These are phyloP conservation scores for Paraescarpia echinospica DNA, from an alignment of 1,140 invertebrate genomes.

Conservation along the genomic window DNA sequence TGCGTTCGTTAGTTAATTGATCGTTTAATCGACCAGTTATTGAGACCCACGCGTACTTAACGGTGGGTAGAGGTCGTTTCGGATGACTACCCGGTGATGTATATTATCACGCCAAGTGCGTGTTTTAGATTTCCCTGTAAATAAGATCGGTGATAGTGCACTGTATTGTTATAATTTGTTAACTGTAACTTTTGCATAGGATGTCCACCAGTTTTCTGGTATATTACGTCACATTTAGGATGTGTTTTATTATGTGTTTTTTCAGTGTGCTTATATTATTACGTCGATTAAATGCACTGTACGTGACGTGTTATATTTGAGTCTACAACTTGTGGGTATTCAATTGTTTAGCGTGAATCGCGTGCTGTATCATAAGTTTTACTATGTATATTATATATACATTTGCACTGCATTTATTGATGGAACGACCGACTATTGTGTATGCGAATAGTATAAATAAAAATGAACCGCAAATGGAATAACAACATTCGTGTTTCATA, in stretches of 20 bases:
- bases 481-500: background rate
- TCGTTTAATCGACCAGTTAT: background rate
- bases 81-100: background rate
- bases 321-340: background rate
- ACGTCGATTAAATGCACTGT: background rate
- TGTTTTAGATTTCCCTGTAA: background rate
- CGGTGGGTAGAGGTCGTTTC: background rate
- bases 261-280: background rate
- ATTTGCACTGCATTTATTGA: slow-evolving; percentile 5
- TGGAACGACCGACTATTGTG: background rate
- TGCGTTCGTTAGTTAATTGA: background rate
- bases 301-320: background rate
- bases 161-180: background rate
- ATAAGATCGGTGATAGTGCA: background rate
- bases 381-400: background rate
- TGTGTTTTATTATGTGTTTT: background rate
- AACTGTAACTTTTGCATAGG: background rate
- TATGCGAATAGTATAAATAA: background rate
- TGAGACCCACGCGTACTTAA: background rate
- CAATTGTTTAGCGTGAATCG: background rate
- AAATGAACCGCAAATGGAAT: background rate
- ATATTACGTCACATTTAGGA: background rate
- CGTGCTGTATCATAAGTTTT: background rate
- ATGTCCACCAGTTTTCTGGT: background rate
- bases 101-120: background rate